Percentiles rank a stretch among this genome's conserved stretches.
Evolutionary conservation across 2,888 invertebrate species (phyloP).

Genomic region (Eretmocerus hayati): DNA sequence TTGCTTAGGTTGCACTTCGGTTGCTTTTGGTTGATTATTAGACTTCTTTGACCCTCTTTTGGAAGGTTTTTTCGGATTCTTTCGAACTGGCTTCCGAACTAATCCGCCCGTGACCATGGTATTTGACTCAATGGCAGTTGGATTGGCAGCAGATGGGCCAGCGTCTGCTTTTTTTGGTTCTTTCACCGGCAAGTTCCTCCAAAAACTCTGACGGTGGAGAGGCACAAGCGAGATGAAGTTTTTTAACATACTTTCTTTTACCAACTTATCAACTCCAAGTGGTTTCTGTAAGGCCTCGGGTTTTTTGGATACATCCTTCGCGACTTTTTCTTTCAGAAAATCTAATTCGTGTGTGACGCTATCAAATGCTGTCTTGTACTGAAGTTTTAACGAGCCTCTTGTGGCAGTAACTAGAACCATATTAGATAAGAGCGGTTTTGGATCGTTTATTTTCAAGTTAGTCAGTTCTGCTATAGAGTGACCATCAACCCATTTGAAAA

Average conservation of each 20-base stretch:
- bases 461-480: not conserved
- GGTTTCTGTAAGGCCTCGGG: not conserved
- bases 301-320: not conserved
- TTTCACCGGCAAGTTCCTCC: too few relatives aligned
- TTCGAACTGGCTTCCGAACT: too few relatives aligned
- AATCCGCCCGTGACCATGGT: too few relatives aligned
- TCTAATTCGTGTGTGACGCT: not conserved
- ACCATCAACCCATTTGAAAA: not conserved
- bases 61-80: too few relatives aligned
- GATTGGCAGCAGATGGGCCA: too few relatives aligned
- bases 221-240: not conserved
- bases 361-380: not conserved
- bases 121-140: too few relatives aligned
- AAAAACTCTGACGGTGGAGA: too few relatives aligned
- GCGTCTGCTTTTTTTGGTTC: too few relatives aligned
- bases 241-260: not conserved
- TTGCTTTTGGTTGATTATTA: too few relatives aligned
- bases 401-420: not conserved
- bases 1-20: too few relatives aligned
- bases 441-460: not conserved
- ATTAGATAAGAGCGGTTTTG: not conserved
- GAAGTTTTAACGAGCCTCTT: not conserved
- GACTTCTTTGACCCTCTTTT: too few relatives aligned
- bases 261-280: not conserved
- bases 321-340: not conserved